Conservation (phyloP, 2,888 invertebrate genomes). For the Neoaliturus tenellus region DNA sequence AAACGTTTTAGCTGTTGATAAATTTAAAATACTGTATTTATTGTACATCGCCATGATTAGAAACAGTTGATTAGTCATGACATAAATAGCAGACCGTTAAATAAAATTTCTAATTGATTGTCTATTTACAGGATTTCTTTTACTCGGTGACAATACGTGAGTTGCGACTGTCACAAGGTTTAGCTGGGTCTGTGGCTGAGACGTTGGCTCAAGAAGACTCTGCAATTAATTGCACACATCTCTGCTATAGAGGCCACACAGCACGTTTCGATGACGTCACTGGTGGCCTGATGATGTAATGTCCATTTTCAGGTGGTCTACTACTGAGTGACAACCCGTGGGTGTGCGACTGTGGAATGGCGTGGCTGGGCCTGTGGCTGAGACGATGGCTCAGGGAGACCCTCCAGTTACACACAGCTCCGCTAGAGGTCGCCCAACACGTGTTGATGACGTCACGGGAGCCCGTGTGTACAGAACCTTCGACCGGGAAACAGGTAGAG, state of each 20-base stretch:
- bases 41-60: too few species aligned
- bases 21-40: too few species aligned
- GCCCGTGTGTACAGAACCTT: conserved; percentile 82
- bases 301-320: conserved; percentile 88
- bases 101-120: too few species aligned
- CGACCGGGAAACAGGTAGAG: conserved; percentile 73
- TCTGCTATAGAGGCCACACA: conserved; percentile 73
- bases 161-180: conserved; percentile 88
- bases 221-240: conserved; percentile 83
- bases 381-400: conserved; percentile 93
- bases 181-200: conserved; percentile 95
- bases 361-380: conserved; percentile 94
- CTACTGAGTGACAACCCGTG: conserved; percentile 90
- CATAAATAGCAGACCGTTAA: too few species aligned
- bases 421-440: conserved; percentile 72
- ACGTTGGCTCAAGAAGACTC: conserved; percentile 91
- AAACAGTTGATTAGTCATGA: too few species aligned
- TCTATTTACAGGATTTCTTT: conserved; percentile 83
- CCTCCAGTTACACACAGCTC: conserved; percentile 83
- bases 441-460: conserved; percentile 77
- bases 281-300: too few species aligned
- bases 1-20: too few species aligned
- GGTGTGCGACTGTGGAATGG: conserved; percentile 86
- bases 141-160: conserved; percentile 89
- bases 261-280: conserved; percentile 75